Evolutionary conservation across 2,888 invertebrate species (phyloP), one percentile per base, ranked within the genome.

Genomic region (Bursaphelenchus okinawaensis): DNA sequence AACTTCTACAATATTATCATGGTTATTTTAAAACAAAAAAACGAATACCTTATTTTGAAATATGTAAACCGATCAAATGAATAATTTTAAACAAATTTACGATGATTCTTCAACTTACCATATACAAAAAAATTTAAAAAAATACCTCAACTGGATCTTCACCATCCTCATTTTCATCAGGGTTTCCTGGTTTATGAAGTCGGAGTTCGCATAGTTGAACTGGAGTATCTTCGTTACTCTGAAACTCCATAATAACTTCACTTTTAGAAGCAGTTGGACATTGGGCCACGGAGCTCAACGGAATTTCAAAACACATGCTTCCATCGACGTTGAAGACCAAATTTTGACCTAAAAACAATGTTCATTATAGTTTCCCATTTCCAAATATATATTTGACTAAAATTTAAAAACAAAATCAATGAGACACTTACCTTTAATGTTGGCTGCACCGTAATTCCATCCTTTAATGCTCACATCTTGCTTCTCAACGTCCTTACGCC

Each of bases 401-500:
- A n/a, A n/a, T n/a, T n/a, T n/a, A n/a, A n/a, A n/a, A n/a, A n/a
- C n/a, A n/a, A n/a, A n/a, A n/a, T n/a, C n/a, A 40, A 12, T 40
- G 1, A 12, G 40, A 16, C 40, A 6, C 40, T 63, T 72, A 85
- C 86, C 96, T 76, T 89, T 89, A 83, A 99, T 96, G 76, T 91
- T 90, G 0, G 93, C 92, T 0, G 91, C 90, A 27, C 98, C 98
- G 93, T 96, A 98, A 84, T 98, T 99, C 96, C 96, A 98, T 0
- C 98, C 98, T 83, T 93, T 94, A 0, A 95, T 86, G 70, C 93
- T 91, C 61, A 93, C 85, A 80, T 98, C 96, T 79, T 91, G 91
- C 79, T 92, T 92, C 55, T 91, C 86, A 88, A 95, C 88, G 65
- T 91, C 90, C 23, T 80, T 72, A 27, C 89, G 87, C 84, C 93